These are phyloP conservation scores for Pelmatolapia mariae DNA, from an alignment of 2,113 vertebrate genomes.

Conservation along the genomic window DNA sequence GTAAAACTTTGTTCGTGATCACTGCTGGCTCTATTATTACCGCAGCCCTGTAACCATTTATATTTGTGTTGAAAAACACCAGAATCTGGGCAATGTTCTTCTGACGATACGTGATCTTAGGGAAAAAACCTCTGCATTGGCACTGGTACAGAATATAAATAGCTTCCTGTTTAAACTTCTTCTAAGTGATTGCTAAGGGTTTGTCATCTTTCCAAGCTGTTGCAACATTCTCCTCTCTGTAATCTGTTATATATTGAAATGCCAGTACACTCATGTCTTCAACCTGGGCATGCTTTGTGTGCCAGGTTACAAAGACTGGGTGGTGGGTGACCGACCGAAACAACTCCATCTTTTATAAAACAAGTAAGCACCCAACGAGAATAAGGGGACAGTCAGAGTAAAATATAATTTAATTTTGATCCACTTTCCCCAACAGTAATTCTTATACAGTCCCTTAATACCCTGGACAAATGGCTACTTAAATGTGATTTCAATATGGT, in stretches of 20 bases:
- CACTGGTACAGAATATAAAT: not conserved
- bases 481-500: not conserved
- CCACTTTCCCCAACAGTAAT: not conserved
- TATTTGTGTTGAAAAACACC: not conserved
- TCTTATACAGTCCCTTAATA: not conserved
- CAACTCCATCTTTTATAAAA: not conserved
- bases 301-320: not conserved
- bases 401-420: not conserved
- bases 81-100: not conserved
- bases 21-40: not conserved
- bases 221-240: not conserved
- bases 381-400: not conserved
- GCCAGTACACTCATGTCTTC: not conserved
- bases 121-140: not conserved
- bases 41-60: not conserved
- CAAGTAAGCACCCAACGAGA: not conserved
- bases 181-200: not conserved
- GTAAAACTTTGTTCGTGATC: not conserved
- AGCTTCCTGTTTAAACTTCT: not conserved
- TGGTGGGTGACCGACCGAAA: not conserved
- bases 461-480: not conserved
- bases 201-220: not conserved
- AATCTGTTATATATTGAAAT: not conserved
- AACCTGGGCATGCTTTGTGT: not conserved
- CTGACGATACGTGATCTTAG: rapidly evolving